A percentile compares a stretch with the other conserved stretches of the same genome.
These are phyloP conservation scores for Xiphydria camelus DNA, from an alignment of 2,888 invertebrate species.

Conservation along the genomic window DNA sequence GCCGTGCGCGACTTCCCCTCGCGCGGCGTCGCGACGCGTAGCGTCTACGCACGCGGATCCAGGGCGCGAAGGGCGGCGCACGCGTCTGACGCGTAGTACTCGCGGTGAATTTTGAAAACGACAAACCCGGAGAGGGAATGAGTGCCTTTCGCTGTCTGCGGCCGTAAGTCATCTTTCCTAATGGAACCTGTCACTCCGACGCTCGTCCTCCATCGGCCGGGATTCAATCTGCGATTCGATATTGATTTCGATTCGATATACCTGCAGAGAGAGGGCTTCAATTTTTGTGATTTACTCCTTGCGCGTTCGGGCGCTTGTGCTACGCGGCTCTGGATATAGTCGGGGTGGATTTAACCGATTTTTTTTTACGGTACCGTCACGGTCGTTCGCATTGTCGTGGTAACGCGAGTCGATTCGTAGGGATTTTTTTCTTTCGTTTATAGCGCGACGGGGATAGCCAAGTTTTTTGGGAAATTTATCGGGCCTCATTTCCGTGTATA, in stretches of 20 bases:
- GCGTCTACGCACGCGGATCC: neutral
- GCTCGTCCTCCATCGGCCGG: slow-evolving; percentile 16
- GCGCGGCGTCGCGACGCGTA: neutral
- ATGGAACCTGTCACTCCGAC: slow-evolving; percentile 10
- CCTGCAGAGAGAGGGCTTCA: slow-evolving; percentile 45
- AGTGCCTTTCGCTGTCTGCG: slow-evolving; percentile 47
- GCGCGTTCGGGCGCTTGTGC: slow-evolving; percentile 22
- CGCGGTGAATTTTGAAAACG: neutral
- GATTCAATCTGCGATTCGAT: slow-evolving; percentile 55
- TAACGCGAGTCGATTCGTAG: too few relatives aligned
- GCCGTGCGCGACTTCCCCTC: neutral
- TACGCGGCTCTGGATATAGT: too few relatives aligned
- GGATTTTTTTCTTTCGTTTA: too few relatives aligned
- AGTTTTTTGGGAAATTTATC: too few relatives aligned
- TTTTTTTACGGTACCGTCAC: too few relatives aligned
- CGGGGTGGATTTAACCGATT: too few relatives aligned
- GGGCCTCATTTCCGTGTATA: too few relatives aligned
- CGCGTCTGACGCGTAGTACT: neutral
- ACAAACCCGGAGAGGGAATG: too few relatives aligned
- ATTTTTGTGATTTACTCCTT: slow-evolving; percentile 54
- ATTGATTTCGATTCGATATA: slow-evolving; percentile 55
- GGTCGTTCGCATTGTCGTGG: too few relatives aligned
- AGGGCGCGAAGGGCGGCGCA: neutral
- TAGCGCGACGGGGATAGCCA: too few relatives aligned
- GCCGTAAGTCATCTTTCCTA: slow-evolving; percentile 47